Percentiles rank a stretch among this genome's conserved stretches.
These are phyloP conservation scores for Heloderma charlesbogerti DNA, from an alignment of 2,113 vertebrate species.

Conservation along the genomic window DNA sequence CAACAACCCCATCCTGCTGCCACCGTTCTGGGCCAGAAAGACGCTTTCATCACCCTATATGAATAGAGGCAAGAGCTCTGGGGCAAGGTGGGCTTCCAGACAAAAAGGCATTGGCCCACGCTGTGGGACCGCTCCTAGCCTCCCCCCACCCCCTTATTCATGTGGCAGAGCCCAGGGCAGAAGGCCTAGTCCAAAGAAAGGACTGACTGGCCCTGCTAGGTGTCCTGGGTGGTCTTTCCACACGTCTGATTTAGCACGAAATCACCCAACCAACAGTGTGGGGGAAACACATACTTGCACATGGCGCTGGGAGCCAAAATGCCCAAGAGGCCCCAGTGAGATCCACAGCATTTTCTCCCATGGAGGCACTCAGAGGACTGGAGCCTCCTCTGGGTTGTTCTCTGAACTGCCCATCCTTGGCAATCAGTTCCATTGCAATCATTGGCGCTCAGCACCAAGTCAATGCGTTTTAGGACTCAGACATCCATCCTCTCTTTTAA, in stretches of 20 bases:
- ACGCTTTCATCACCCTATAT: no score
- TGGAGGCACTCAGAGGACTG: neutral
- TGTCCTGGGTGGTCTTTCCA: neutral
- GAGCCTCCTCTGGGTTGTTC: no score
- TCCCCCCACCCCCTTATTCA: no score
- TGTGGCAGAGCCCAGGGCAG: neutral
- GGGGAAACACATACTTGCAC: neutral
- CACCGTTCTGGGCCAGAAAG: no score
- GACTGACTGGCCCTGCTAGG: rapidly evolving
- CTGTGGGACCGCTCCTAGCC: neutral
- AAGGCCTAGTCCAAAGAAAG: neutral
- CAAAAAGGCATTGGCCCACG: neutral
- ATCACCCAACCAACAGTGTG: neutral
- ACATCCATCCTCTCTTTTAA: neutral
- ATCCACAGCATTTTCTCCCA: neutral
- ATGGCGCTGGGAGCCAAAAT: no score
- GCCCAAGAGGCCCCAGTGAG: no score
- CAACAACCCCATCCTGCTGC: no score
- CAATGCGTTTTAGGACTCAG: neutral
- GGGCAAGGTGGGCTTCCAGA: neutral
- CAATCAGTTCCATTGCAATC: neutral
- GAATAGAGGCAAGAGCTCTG: neutral
- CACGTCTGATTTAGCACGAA: neutral
- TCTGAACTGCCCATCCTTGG: neutral
- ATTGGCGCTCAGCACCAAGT: neutral